phyloP scores from a whole-genome alignment of 1,140 invertebrate genomes.

The Ganaspis sp. region DNA sequence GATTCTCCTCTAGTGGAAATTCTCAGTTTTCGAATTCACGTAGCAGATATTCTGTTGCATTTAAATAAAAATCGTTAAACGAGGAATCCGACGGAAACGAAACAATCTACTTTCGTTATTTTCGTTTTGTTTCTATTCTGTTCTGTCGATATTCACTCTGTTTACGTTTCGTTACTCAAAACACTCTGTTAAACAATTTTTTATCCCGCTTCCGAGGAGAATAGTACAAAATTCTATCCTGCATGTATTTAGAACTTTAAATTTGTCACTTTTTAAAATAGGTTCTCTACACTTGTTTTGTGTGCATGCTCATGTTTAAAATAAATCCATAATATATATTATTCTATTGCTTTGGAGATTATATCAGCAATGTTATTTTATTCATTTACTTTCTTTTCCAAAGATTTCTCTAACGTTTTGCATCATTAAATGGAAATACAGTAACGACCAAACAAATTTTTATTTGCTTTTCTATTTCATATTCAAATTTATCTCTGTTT shows the following conservation, averaged over 20 bases:
- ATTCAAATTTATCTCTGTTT: too few species aligned
- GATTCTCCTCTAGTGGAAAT: neutral
- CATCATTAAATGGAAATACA: too few species aligned
- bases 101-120: conserved; percentile 14
- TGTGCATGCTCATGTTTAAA: too few species aligned
- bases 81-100: conserved; percentile 8
- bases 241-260: neutral
- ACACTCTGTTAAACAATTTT: conserved; percentile 2
- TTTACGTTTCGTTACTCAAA: conserved; percentile 13
- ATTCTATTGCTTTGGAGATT: too few species aligned
- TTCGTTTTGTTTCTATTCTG: conserved; percentile 7
- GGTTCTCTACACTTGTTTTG: too few species aligned
- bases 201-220: neutral
- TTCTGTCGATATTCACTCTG: conserved; percentile 7
- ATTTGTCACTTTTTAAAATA: too few species aligned
- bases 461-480: too few species aligned
- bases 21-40: neutral
- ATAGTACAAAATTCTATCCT: neutral
- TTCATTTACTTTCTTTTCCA: too few species aligned
- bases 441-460: too few species aligned
- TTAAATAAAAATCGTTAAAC: conserved; percentile 14
- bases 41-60: conserved; percentile 11
- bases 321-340: too few species aligned
- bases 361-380: too few species aligned
- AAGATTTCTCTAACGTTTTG: too few species aligned